phyloP scores from a whole-genome alignment of 2,113 vertebrate genomes.

The Haemorhous mexicanus region DNA sequence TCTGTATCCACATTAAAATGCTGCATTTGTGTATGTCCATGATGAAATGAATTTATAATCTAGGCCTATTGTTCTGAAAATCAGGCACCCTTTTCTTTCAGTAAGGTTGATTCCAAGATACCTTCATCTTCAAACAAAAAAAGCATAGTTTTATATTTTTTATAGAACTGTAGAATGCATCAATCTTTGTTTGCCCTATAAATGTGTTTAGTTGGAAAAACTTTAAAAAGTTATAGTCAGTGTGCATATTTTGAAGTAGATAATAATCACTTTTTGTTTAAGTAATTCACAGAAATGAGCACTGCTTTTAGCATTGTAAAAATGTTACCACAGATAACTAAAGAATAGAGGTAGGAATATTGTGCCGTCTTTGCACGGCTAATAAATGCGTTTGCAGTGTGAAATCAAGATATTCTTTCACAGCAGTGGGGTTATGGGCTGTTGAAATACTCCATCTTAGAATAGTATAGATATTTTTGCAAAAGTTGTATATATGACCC shows the following conservation, averaged over 20 bases:
- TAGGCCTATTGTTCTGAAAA: not conserved
- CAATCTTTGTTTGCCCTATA: not conserved
- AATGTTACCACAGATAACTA: not conserved
- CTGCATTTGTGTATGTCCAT: not conserved
- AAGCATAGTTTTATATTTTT: not conserved
- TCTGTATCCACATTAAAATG: not conserved
- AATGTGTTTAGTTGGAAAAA: not conserved
- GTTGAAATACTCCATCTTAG: not conserved
- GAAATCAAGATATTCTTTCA: not conserved
- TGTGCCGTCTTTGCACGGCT: not conserved
- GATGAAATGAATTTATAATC: not conserved
- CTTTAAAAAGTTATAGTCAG: not conserved
- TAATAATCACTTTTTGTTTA: not conserved
- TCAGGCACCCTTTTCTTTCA: not conserved
- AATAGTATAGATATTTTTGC: not conserved
- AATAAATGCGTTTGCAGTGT: not conserved
- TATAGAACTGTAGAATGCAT: fast-evolving
- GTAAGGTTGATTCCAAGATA: not conserved
- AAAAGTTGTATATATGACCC: fast-evolving
- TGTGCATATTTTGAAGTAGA: not conserved
- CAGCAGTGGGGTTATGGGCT: not conserved
- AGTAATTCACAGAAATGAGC: not conserved
- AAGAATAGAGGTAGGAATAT: not conserved
- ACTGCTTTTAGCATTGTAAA: not conserved
- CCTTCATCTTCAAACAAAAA: not conserved